Base-by-base conservation (phyloP, 2,888 invertebrate genomes). In the Hyles lineata region DNA sequence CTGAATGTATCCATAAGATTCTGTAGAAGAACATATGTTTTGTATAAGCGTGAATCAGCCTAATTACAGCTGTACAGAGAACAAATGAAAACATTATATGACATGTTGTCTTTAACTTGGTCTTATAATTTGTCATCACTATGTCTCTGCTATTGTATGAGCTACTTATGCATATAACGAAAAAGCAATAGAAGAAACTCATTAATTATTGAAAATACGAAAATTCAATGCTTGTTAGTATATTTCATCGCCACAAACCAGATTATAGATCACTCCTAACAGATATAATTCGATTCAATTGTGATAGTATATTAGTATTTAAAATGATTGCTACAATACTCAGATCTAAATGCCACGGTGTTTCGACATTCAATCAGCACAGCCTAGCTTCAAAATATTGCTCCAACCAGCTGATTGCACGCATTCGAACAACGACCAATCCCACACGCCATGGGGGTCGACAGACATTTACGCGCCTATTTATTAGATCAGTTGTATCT, bases 391-490 rank as follows among this genome's bases (percentile, higher is more conserved):
- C 0, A 8, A 60, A 25, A 60, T 21, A 17, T 67, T 67, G 63
- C 23, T 23, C 21, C 43, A 67, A 50, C 11, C n/a, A 4, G 9
- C 43, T 50, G 62, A 67, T 67, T 67, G 43, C 67, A 67, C 15
- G 11, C 67, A 17, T 62, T 62, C n/a, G 67, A 67, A 23, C 67
- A 67, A 67, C 43, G 23, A 6, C 15, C 67, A 67, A 67, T 67
- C 67, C 67, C 50, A 67, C 50, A 23, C 67, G 43, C 67, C 67
- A 67, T 67, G 67, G 67, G 67, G 67, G 67, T 67, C 67, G 67
- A 23, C 67, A 67, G 67, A 67, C 67, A 67, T 67, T 67, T 43
- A 67, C 21, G 25, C 50, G 17, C 2, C 19, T 58, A 60, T 21
- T 29, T n/a, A 55, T 55, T n/a, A n/a, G 3, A 50, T 67, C 43